Evolutionary conservation across 2,888 invertebrate genomes (phyloP).

Genomic region (Acanthosepion esculentum): DNA sequence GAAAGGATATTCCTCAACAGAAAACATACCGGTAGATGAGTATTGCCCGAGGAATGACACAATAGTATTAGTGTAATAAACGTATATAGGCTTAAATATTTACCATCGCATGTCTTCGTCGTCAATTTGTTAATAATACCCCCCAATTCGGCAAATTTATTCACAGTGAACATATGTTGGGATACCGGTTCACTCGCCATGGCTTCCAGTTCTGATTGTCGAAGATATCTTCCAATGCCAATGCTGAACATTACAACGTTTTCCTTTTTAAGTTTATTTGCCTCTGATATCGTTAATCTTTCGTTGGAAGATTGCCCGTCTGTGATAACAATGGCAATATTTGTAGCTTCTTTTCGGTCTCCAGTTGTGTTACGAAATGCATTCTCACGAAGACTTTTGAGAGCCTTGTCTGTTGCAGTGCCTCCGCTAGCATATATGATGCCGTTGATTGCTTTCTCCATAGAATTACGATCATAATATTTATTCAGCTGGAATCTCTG

Average conservation of each 20-base stretch:
- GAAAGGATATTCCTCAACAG: too few relatives aligned
- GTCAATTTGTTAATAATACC: background rate
- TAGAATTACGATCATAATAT: too few relatives aligned
- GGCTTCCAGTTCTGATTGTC: conserved; percentile 58
- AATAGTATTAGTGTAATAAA: too few relatives aligned
- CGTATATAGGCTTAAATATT: background rate
- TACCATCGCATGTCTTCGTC: background rate
- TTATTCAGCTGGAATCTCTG: too few relatives aligned
- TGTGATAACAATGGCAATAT: conserved; percentile 66
- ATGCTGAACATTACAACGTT: conserved; percentile 60
- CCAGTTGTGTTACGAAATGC: conserved; percentile 57
- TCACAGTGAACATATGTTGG: conserved; percentile 66
- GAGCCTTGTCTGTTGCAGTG: too few relatives aligned
- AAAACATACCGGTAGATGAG: too few relatives aligned
- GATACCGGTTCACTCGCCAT: conserved; percentile 63
- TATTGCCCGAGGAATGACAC: too few relatives aligned
- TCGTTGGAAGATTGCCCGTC: conserved; percentile 65
- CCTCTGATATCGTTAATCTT: conserved; percentile 56
- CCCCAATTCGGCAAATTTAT: conserved; percentile 64
- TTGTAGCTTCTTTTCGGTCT: conserved; percentile 61
- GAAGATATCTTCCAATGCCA: conserved; percentile 63
- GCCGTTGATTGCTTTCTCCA: too few relatives aligned
- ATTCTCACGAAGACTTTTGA: too few relatives aligned
- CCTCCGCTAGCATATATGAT: too few relatives aligned
- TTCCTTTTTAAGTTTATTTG: conserved; percentile 55